Evolutionary conservation across 2,797 vertebrate species (phyloP), one percentile per base, ranked within the genome.

Genomic region (Chloroceryle inda): DNA sequence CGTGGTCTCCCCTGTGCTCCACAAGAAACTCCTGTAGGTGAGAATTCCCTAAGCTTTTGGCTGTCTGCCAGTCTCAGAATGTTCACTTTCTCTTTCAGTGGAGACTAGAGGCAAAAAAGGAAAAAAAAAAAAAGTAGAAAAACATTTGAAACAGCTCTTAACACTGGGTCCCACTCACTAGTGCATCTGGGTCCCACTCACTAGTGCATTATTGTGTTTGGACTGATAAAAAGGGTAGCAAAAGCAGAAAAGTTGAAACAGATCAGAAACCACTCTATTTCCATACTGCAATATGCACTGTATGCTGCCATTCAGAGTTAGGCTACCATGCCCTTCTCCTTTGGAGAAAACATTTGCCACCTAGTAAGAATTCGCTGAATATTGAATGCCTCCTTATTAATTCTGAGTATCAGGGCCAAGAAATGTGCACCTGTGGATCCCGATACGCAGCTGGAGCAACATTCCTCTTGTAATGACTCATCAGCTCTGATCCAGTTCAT

Each of bases 381-480:
- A 42, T 45, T 80, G 50, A 50, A 75, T 81, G 59, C 56, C 52
- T 93, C 53, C 58, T 22, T 67, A 50, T 67, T 81, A 64, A 90
- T 93, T 88, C 40, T 75, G 49, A 71, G 63, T 89, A 94, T 76
- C 66, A 5, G 12, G 71, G 88, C 59, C 82, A 82, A 93, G 76
- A 94, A 88, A 82, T 40, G 40, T 81, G 88, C 76, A 94, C 80
- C 87, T 93, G 82, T 5, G 2, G 82, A 81, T 56, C 83, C 84
- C 13, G 29, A 45, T 27, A 74, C 1, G 3, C 91, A 94, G 40
- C 94, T 96, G 79, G 77, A 93, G 92, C 76, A 95, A 93, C 94
- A 94, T 89, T 90, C 97, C 40, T 96, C 42, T 16, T 73, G 64
- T 45, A 74, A 52, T 89, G 73, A 91, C 61, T 95, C 74, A 92